Evolutionary conservation across 2,888 invertebrate species (phyloP), one percentile per base, ranked within the genome.

Genomic region (Hetaerina titia): DNA sequence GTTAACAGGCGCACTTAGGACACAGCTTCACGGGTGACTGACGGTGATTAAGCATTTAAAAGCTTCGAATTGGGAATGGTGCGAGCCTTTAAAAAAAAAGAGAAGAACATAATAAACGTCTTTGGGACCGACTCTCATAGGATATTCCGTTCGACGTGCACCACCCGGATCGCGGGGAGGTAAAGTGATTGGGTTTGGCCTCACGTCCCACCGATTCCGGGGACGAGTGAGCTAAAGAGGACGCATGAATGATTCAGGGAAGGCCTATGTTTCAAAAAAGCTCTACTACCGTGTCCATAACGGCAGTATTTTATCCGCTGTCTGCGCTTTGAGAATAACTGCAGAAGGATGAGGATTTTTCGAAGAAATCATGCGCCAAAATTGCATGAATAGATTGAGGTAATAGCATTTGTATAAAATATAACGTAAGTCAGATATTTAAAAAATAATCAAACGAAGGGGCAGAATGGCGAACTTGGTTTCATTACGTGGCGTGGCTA

Each of bases 231-330:
- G 69, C 69, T 69, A 69, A 69, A 69, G 69, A 69, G 69, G 69
- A 69, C 69, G 69, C 69, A 69, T 69, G 69, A 69, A 69, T 69
- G 69, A 69, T 69, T 69, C 69, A 69, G 69, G 22, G 22, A n/a
- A 69, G 69, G n/a, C 69, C 69, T 69, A 69, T 69, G 69, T 69
- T 69, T 69, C 69, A 69, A 69, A 69, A 69, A n/a, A n/a, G 69
- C n/a, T 19, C 19, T n/a, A 5, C 9, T 22, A 9, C 69, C 69
- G 69, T 22, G 69, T 69, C 69, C 69, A 6, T 69, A 69, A 69
- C 69, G 19, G 69, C 69, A 69, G 22, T 64, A n/a, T 69, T 69
- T 69, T 69, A 69, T 69, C 69, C 69, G 69, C 69, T 69, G 19
- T 69, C 69, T 22, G 22, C 69, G 69, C 69, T 69, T 22, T 22